Percentiles rank a stretch among this genome's conserved stretches.
phyloP scores from a whole-genome alignment of 2,797 vertebrate species.

The Channa striata region DNA sequence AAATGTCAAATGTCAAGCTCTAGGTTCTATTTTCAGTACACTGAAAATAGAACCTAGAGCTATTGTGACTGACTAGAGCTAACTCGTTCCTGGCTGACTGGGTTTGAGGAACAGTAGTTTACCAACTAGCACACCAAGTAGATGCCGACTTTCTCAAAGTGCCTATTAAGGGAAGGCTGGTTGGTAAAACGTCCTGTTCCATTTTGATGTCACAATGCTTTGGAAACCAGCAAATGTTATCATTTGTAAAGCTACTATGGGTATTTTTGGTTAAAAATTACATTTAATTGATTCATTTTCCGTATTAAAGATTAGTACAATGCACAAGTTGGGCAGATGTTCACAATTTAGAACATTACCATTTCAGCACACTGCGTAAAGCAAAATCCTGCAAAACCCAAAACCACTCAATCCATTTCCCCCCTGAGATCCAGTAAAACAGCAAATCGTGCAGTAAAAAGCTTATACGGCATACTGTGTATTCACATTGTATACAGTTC shows the following conservation, averaged over 20 bases:
- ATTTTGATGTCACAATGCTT: not conserved
- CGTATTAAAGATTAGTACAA: not conserved
- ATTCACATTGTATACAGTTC: constrained; percentile 37
- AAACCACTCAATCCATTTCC: constrained; percentile 38
- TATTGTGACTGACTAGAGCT: not conserved
- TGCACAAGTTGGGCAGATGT: constrained; percentile 13
- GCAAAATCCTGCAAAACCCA: constrained; percentile 38
- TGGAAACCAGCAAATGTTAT: not conserved
- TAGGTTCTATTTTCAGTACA: too few species aligned
- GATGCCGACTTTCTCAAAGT: not conserved
- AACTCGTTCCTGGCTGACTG: not conserved
- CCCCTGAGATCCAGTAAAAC: constrained; percentile 36
- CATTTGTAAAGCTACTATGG: not conserved
- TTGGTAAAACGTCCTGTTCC: not conserved
- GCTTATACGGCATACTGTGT: constrained; percentile 20
- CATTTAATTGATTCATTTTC: too few species aligned
- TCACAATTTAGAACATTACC: constrained; percentile 44
- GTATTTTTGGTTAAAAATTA: not conserved
- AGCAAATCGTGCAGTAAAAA: constrained; percentile 48
- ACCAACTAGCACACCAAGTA: not conserved
- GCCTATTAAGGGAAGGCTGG: not conserved
- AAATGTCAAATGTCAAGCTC: not conserved
- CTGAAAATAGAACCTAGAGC: not conserved
- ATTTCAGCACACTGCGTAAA: constrained; percentile 45
- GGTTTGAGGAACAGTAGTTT: not conserved